Evolutionary conservation across 2,797 vertebrate species (phyloP).

Genomic region (Trachurus trachurus): DNA sequence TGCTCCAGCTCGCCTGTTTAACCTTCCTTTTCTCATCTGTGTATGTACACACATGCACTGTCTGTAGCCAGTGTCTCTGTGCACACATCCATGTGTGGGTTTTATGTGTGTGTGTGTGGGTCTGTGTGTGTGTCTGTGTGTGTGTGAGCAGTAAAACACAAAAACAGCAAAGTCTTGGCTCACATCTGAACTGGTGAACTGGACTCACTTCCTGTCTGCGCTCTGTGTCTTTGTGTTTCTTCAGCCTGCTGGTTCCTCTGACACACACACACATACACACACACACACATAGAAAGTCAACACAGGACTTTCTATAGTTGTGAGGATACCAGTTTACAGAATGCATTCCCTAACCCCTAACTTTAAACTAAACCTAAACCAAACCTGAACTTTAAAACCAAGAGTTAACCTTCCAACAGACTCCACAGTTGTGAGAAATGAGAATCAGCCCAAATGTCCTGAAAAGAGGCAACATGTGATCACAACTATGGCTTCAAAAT

Average conservation of each 20-base stretch:
- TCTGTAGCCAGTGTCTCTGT: constrained; percentile 3
- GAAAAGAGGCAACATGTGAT: too few species aligned
- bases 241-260: constrained; percentile 75
- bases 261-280: neutral
- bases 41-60: constrained; percentile 12
- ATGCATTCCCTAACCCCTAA: too few species aligned
- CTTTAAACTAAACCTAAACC: too few species aligned
- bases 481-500: too few species aligned
- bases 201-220: constrained; percentile 80
- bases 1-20: constrained; percentile 77
- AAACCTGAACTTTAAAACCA: too few species aligned
- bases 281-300: too few species aligned
- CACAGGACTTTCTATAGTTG: too few species aligned
- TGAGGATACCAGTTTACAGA: too few species aligned
- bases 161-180: constrained; percentile 74
- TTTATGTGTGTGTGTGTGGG: too few species aligned
- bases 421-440: too few species aligned
- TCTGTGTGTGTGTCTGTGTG: constrained; percentile 3
- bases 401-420: too few species aligned
- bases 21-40: constrained; percentile 66
- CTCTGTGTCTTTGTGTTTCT: constrained; percentile 74
- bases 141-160: constrained; percentile 41
- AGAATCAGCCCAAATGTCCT: too few species aligned
- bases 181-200: constrained; percentile 82
- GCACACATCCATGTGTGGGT: neutral